Evolutionary conservation across 2,797 vertebrate species (phyloP).

Genomic region (Gymnoscopelus braueri): DNA sequence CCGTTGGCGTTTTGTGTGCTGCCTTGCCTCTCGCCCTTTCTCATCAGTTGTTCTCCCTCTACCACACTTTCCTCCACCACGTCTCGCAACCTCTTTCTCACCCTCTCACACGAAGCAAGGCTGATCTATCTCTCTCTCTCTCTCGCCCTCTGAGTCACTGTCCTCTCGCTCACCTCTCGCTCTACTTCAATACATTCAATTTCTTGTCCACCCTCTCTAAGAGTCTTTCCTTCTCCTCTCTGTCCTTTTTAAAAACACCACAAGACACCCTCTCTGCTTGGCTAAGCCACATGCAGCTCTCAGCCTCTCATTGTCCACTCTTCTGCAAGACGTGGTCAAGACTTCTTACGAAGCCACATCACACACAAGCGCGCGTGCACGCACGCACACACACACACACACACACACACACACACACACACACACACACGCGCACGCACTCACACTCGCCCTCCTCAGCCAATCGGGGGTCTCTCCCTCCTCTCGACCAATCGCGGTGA

Average conservation of each 20-base stretch:
- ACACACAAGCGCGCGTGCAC: conserved; percentile 10
- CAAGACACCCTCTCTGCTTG: conserved; percentile 17
- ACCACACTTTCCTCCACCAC: conserved; percentile 23
- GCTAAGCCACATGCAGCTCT: conserved; percentile 31
- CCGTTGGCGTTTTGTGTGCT: conserved; percentile 38
- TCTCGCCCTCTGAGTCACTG: conserved; percentile 35
- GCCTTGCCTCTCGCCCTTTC: conserved; percentile 34
- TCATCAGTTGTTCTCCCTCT: conserved; percentile 35
- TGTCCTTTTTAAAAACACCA: conserved; percentile 39
- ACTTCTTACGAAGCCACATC: conserved; percentile 15
- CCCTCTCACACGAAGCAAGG: not conserved
- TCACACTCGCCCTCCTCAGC: conserved; percentile 28
- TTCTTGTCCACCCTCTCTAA: no score
- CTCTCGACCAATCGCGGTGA: not conserved
- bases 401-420: conserved; percentile 13
- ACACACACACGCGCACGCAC: not conserved
- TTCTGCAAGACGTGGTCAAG: conserved; percentile 50
- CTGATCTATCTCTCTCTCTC: not conserved
- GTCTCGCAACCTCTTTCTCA: conserved; percentile 28
- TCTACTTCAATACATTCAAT: no score
- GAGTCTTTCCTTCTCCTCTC: conserved; percentile 38
- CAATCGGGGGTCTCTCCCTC: conserved; percentile 1
- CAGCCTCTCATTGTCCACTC: conserved; percentile 49
- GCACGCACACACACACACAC: conserved; percentile 1
- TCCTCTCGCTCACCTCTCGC: conserved; percentile 54